Evolutionary conservation across 2,888 invertebrate species (phyloP), one percentile per base, ranked within the genome.

Genomic region (Chrysolina oricalcia): DNA sequence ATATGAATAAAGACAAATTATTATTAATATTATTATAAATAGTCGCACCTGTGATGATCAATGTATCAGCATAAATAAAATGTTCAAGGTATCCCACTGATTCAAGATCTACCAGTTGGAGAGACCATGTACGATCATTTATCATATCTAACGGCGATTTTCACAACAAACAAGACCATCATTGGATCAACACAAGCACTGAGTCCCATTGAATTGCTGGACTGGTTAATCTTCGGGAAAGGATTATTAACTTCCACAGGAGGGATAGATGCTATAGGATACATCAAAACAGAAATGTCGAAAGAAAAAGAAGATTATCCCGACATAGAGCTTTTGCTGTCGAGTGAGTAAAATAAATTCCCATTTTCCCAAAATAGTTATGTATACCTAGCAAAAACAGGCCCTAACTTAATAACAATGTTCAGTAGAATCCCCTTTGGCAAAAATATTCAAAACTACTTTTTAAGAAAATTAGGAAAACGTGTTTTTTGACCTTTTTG

Each of bases 91-190:
- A 93, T 94, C 76, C 89, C 91, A 0, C 90, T 93, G 0, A 86
- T 94, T 56, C 87, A 91, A 79, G 90, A 94, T 84, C 88, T 93
- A 11, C 91, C 90, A 78, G 94, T 95, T 0, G 95, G 95, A 3
- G 88, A 92, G 84, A 92, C 92, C 62, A 87, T 94, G 63, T 92
- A 93, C 83, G 94, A 94, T 77, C 94, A 94, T 83, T 90, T 94
- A 50, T 91, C 92, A 0, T 93, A 91, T 73, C 89, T 92, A 0
- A 92, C 90, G 3, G 82, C 93, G 35, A 87, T 90, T 5, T 93
- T 93, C 81, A 84, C 88, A 6, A 83, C 92, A 1, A 91, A 92
- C 76, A 82, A 90, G 59, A 88, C 90, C 0, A 87, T 88, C 5
- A 70, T 74, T n/a, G 46, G 74, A 10, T 70, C 74, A 74, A 89